Conservation (phyloP, 35 echinoderm and acorn worm species). For the Ophiothrix spiculata region DNA sequence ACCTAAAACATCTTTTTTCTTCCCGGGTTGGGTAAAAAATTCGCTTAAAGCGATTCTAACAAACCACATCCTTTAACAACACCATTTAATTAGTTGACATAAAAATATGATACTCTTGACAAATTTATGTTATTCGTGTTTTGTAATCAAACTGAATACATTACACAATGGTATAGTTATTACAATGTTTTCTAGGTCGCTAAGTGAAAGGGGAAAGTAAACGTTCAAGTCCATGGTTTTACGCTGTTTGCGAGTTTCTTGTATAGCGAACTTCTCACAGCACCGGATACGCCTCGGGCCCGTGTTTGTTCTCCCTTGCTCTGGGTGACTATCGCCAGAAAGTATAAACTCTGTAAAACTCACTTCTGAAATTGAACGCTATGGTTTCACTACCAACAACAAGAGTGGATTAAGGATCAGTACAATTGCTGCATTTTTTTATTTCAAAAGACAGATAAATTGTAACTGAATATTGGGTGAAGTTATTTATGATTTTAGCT, state of each 20-base stretch:
- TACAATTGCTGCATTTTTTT: too few relatives aligned
- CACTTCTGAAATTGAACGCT: background rate
- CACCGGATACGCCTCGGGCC: background rate
- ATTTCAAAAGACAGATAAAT: too few relatives aligned
- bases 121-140: background rate
- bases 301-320: conserved; percentile 7
- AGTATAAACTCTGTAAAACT: background rate
- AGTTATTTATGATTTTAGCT: too few relatives aligned
- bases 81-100: background rate
- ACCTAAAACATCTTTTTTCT: background rate
- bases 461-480: too few relatives aligned
- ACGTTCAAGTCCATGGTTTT: background rate
- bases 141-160: background rate
- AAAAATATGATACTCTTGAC: background rate
- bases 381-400: background rate
- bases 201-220: background rate
- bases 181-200: background rate
- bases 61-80: background rate
- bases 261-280: background rate
- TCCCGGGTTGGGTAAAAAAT: too few relatives aligned
- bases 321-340: background rate
- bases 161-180: background rate
- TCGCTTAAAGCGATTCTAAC: background rate
- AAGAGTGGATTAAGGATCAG: background rate
- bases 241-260: background rate